phyloP scores from a whole-genome alignment of 2,888 invertebrate species.

The Himalopsyche japonica region DNA sequence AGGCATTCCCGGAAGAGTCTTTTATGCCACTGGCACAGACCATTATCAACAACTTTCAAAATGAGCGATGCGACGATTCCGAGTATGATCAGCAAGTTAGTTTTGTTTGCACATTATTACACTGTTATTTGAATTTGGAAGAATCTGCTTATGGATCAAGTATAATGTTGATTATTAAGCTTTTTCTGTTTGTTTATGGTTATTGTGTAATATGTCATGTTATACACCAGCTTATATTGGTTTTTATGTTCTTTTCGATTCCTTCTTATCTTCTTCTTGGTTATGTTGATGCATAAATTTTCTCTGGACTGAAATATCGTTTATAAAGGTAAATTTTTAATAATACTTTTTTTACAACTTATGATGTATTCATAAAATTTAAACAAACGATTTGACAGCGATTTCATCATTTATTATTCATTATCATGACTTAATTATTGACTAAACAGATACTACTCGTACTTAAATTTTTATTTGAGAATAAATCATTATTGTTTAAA shows the following conservation, averaged over 20 bases:
- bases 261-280: not conserved
- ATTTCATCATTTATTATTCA: too few relatives aligned
- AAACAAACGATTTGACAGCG: too few relatives aligned
- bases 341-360: too few relatives aligned
- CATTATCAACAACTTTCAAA: constrained; percentile 39
- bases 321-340: not conserved
- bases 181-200: not conserved
- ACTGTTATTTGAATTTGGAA: not conserved
- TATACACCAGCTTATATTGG: not conserved
- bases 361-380: too few relatives aligned
- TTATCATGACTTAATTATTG: too few relatives aligned
- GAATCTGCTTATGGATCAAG: not conserved
- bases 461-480: too few relatives aligned
- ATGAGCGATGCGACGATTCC: constrained; percentile 23
- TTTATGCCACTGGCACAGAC: constrained; percentile 34
- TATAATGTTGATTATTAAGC: not conserved
- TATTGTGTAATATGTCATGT: not conserved
- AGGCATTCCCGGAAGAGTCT: constrained; percentile 39
- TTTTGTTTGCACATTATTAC: constrained; percentile 13
- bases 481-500: too few relatives aligned
- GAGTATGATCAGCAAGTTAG: constrained; percentile 39
- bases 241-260: not conserved
- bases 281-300: not conserved
- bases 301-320: not conserved
- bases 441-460: too few relatives aligned